A percentile compares a stretch with the other conserved stretches of the same genome.
These are phyloP conservation scores for Eubasilissa splendida DNA, from an alignment of 2,888 invertebrate genomes.

Conservation along the genomic window DNA sequence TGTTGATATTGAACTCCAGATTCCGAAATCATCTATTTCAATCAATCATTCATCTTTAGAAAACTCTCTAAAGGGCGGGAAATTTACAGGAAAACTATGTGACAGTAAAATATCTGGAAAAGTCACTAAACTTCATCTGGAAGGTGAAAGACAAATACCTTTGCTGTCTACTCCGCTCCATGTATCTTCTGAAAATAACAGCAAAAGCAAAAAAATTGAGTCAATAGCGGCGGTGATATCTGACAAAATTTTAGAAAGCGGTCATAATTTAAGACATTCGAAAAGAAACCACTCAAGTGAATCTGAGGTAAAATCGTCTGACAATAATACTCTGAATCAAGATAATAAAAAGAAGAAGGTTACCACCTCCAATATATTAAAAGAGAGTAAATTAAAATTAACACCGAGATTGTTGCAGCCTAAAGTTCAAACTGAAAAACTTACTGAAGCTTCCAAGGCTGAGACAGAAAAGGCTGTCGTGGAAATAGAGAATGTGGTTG, in stretches of 20 bases:
- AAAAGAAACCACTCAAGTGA: conserved; percentile 68
- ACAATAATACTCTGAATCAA: conserved; percentile 59
- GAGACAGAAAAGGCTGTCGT: conserved; percentile 59
- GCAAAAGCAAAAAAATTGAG: conserved; percentile 69
- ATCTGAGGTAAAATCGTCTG: conserved; percentile 61
- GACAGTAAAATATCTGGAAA: conserved; percentile 55
- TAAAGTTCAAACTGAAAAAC: conserved; percentile 68
- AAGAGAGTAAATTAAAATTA: conserved; percentile 70
- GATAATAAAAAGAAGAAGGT: conserved; percentile 69
- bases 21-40: conserved; percentile 74
- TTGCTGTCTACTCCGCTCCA: conserved; percentile 63
- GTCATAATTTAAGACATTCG: conserved; percentile 69
- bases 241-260: conserved; percentile 71
- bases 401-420: conserved; percentile 66
- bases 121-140: conserved; percentile 63
- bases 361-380: conserved; percentile 66
- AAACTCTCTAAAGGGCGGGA: conserved; percentile 59
- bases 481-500: conserved; percentile 63
- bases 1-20: conserved; percentile 78
- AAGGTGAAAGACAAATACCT: conserved; percentile 69
- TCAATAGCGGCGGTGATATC: conserved; percentile 70
- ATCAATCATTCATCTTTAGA: conserved; percentile 66
- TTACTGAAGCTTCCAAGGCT: conserved; percentile 60
- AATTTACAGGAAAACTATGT: conserved; percentile 24
- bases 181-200: conserved; percentile 64